Base-by-base conservation (phyloP, 2,888 invertebrate species). In the Metopia argyrocephala region DNA sequence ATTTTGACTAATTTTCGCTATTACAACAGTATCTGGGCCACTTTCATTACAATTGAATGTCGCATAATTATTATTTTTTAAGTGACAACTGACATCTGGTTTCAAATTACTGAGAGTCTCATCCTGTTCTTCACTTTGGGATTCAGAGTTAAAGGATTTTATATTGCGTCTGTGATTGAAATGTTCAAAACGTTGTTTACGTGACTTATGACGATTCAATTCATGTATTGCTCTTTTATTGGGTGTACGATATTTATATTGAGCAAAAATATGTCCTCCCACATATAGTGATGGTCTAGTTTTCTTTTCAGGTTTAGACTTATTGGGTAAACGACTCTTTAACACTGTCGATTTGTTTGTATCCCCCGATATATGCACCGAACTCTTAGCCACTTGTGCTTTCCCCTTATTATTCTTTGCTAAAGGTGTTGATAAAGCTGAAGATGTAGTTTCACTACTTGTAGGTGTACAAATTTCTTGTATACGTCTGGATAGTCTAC, bases 221-320 rank as follows among this genome's bases (percentile, higher is more conserved):
- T 87, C 86, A 20, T 83, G 83, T 52, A 81, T 20, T 9, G 45
- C 71, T 18, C n/a, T 69, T 50, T 81, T 79, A 46, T 78, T 82
- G 18, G 84, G 84, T 4, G 85, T 84, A 2, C 84, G 84, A 69
- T 83, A 82, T 21, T 84, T 85, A n/a, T n/a, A n/a, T 38, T 38
- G 15, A 4, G 85, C 83, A 76, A 86, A 87, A 23, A 87, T 85
- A 65, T 85, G 85, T 5, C 87, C 86, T 15, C 85, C 82, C 38
- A 86, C 28, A 38, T 82, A 83, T 1, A 89, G 75, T 4, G 87
- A 70, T 28, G 85, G 54, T 56, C 84, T 64, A 48, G 84, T 4
- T 46, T 74, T 70, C 38, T 79, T 82, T 56, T 83, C 83, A 9
- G 73, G 80, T 20, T 76, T 83, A 3, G 85, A 76, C 5, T 79